phyloP scores from a whole-genome alignment of 2,797 vertebrate genomes.

The Zalophus californianus region DNA sequence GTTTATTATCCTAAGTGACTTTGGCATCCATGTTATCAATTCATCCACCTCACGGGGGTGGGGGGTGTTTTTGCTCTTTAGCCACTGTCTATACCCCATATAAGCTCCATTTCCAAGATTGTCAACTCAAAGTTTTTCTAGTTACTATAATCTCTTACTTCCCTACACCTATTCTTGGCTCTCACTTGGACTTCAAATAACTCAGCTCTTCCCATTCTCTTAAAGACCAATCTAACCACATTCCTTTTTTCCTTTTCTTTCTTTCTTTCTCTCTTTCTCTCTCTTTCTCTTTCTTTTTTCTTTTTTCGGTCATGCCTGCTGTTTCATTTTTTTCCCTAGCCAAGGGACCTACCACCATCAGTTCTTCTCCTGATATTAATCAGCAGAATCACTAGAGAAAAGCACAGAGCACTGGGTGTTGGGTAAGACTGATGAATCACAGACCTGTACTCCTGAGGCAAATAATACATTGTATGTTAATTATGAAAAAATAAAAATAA shows the following conservation, averaged over 20 bases:
- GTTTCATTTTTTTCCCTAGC: background rate
- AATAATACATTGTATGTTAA: too few relatives aligned
- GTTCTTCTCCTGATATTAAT: background rate
- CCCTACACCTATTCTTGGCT: background rate
- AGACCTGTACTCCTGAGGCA: too few relatives aligned
- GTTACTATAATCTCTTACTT: background rate
- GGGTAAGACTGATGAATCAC: too few relatives aligned
- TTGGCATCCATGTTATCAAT: background rate
- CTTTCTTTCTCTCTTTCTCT: background rate
- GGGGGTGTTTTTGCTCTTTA: background rate
- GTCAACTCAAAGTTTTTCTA: background rate
- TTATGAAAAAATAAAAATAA: too few relatives aligned
- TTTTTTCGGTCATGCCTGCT: background rate
- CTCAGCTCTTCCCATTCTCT: background rate
- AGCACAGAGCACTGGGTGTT: background rate
- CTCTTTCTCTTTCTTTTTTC: background rate
- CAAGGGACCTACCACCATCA: background rate
- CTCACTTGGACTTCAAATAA: slow-evolving; percentile 1
- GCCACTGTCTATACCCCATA: background rate
- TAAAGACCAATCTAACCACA: background rate
- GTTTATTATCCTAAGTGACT: background rate
- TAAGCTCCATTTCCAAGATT: background rate
- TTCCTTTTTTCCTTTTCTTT: background rate
- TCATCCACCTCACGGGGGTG: background rate
- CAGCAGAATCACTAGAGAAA: background rate